A percentile compares a stretch with the other conserved stretches of the same genome.
Conservation (phyloP, 2,113 vertebrate genomes). For the Pollimyrus isidori region DNA sequence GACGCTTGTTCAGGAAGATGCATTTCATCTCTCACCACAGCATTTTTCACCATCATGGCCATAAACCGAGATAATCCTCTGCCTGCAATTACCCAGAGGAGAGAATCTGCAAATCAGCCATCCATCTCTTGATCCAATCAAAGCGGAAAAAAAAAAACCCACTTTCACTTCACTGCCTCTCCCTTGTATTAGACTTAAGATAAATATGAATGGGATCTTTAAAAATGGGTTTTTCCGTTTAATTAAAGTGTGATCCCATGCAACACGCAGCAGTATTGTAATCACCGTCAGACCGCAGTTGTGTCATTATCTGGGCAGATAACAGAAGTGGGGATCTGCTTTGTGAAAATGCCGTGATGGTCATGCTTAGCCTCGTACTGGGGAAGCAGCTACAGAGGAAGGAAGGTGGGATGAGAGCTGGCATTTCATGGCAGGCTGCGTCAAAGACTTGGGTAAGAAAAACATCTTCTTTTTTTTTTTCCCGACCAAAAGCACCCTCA, state of each 20-base stretch:
- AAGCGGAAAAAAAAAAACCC: not conserved
- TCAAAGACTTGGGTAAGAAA: not conserved
- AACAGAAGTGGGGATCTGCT: not conserved
- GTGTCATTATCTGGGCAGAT: not conserved
- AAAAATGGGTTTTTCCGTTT: not conserved
- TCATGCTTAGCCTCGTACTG: not conserved
- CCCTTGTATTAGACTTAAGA: not conserved
- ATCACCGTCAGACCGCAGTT: not conserved
- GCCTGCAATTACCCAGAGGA: not conserved
- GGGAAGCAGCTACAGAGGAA: not conserved
- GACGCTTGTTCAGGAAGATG: not conserved
- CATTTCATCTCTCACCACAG: not conserved
- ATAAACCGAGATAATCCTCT: not conserved
- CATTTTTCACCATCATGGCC: not conserved
- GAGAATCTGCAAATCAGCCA: not conserved
- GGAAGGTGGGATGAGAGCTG: not conserved
- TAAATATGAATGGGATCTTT: not conserved
- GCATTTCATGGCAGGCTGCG: not conserved
- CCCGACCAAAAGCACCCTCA: not conserved
- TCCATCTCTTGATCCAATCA: slow-evolving; percentile 5
- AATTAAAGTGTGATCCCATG: not conserved
- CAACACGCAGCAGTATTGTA: not conserved
- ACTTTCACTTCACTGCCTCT: not conserved
- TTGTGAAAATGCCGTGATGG: not conserved
- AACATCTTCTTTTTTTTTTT: not conserved